Base-by-base conservation (phyloP, 2,113 vertebrate genomes). In the Ochotona princeps region DNA sequence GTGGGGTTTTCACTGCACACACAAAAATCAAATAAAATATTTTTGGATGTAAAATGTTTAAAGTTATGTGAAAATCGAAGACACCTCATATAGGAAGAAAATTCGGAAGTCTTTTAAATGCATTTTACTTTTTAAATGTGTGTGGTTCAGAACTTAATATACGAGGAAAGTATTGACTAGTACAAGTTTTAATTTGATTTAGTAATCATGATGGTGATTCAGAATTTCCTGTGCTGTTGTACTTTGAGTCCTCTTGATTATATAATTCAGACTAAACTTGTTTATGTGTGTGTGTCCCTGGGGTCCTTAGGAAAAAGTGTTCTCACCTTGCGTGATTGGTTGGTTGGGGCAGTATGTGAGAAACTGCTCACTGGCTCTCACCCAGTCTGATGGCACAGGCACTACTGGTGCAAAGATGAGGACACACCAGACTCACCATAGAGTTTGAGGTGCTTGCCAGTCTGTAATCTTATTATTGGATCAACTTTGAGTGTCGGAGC, bases 191-290 rank as follows among this genome's bases (percentile, higher is more conserved):
- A 92, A 75, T 95, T 93, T 67, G 23, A 57, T 65, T 90, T 94
- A 86, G 49, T 88, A 73, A 47, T 90, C 51, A n/a, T 60, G 38
- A 14, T 80, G 79, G 30, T 69, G 73, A 83, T 74, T 86, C 38
- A 94, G 32, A 35, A 6, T 87, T 15, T 76, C 67, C 75, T 95
- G 28, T 90, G 74, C 49, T 88, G 32, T 88, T 28, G 4, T 80
- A 35, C 30, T 91, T 92, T 89, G 66, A 87, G 32, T 90, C 12
- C 87, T 69, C 79, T 8, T 2, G 14, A 49, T 94, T 94, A 87
- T 93, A 60, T 90, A 95, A 96, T 94, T 95, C 57, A 89, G 1
- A 76, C 67, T 67, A 35, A 94, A 83, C 51, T 90, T 94, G 76
- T 30, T 85, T 72, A 49, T 85, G 23, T 67, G 23, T 67, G 47